Conservation (phyloP, 2,888 invertebrate species). For the Eristalis tenax region DNA sequence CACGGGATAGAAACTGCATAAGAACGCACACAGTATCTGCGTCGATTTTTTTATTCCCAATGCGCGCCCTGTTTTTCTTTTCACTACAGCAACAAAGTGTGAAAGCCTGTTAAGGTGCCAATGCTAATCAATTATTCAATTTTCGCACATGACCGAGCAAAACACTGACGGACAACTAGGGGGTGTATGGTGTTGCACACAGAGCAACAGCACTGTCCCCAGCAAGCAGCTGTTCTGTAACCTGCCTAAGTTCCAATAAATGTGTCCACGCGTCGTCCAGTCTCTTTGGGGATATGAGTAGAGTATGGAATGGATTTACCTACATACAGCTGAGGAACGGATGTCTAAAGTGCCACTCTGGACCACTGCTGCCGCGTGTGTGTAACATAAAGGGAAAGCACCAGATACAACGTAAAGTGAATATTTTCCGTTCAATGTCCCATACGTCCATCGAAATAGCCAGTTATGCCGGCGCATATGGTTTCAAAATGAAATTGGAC, state of each 20-base stretch:
- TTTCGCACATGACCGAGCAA: slow-evolving; percentile 62
- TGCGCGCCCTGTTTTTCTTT: slow-evolving; percentile 1
- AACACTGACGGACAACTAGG: slow-evolving; percentile 27
- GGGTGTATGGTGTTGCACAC: background rate
- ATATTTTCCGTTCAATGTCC: slow-evolving; percentile 36
- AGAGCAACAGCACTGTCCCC: background rate
- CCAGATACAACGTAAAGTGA: slow-evolving; percentile 44
- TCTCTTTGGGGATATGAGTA: slow-evolving; percentile 11
- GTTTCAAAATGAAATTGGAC: slow-evolving; percentile 58
- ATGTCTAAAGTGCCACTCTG: slow-evolving; percentile 4
- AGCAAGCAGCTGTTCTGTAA: slow-evolving; percentile 6
- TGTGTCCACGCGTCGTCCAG: slow-evolving; percentile 6
- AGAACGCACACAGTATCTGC: background rate
- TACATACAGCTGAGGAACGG: slow-evolving; percentile 23
- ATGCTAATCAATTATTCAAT: slow-evolving; percentile 70
- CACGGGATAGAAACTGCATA: background rate
- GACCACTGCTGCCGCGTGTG: slow-evolving; percentile 29
- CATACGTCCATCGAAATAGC: slow-evolving; percentile 43
- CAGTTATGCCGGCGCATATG: slow-evolving; percentile 34
- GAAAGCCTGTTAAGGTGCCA: slow-evolving; percentile 69
- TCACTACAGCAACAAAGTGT: slow-evolving; percentile 48
- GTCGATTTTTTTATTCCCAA: background rate
- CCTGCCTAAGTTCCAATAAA: slow-evolving; percentile 33
- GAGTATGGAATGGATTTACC: slow-evolving; percentile 6
- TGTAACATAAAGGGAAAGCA: slow-evolving; percentile 13